Evolutionary conservation across 1,140 invertebrate species (phyloP), one percentile per base, ranked within the genome.

Genomic region (Musca vetustissima): DNA sequence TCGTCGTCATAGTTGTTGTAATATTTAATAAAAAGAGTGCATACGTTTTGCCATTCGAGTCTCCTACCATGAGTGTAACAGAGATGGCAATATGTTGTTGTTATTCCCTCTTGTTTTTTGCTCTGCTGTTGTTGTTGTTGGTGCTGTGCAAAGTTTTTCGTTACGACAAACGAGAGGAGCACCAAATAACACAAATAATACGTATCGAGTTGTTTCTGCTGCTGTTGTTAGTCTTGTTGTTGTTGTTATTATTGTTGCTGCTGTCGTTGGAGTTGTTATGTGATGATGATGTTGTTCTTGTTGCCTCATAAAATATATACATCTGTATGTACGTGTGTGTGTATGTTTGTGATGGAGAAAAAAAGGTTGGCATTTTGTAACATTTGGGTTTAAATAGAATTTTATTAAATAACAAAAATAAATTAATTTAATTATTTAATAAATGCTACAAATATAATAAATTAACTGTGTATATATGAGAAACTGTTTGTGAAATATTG

Each of bases 261-360:
- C 17, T 67, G 64, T 52, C 17, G 65, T 52, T 66, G 65, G 24
- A 17, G 65, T 15, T 66, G 22, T 65, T 48, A 65, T 65, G n/a
- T 61, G 19, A 4, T n/a, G 21, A 36, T 43, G 21, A 19, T 59
- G 28, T 61, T 43, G 57, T 61, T 36, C 28, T 61, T 19, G 57
- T 61, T 61, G 57, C 36, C 22, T 61, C 17, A 17, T 52, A 52
- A 43, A 43, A 43, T 43, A 19, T 52, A 19, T 52, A 19, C 2
- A 11, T 36, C 36, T 61, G 28, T n/a, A 19, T 61, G 57, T 36
- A 28, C 8, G 28, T 28, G 3, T 61, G 25, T 61, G 9, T 43
- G 6, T 36, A 24, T 24, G 2, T 36, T 36, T 36, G 28, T 43
- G 6, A 6, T n/a, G 15, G n/a, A 32, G 15, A 32, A 59, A 52